A percentile compares a stretch with the other conserved stretches of the same genome.
Conservation (phyloP, 2,113 vertebrate species). For the Camelus bactrianus region DNA sequence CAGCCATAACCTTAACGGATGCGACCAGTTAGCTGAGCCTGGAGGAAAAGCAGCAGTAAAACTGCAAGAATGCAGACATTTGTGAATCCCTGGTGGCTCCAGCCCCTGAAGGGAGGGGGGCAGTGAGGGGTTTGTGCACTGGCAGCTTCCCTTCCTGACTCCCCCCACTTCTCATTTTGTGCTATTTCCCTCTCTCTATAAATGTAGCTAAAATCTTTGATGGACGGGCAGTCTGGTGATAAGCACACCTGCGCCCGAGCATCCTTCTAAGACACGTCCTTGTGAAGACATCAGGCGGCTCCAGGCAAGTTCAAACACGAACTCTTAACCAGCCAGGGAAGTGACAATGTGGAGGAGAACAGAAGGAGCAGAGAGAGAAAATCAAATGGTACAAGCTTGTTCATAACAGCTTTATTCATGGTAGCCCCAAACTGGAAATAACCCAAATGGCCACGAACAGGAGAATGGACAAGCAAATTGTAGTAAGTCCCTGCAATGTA, state of each 20-base stretch:
- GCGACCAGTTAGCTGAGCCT: not conserved
- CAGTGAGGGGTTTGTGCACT: rapidly evolving
- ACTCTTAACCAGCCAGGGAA: not conserved
- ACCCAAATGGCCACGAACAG: not conserved
- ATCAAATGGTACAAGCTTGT: not conserved
- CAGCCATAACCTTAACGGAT: not conserved
- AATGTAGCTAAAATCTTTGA: not conserved
- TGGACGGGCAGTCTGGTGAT: not conserved
- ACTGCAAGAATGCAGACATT: not conserved
- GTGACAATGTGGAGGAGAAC: too few relatives aligned
- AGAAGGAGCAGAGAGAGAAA: not conserved
- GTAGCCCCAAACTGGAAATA: not conserved
- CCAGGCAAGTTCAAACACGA: not conserved
- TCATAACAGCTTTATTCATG: not conserved
- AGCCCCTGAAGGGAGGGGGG: not conserved
- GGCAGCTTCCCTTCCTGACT: not conserved
- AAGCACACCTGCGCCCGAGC: not conserved
- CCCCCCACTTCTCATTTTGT: not conserved
- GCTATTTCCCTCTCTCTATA: not conserved
- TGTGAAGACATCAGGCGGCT: not conserved
- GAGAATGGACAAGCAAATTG: not conserved
- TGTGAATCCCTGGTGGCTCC: not conserved
- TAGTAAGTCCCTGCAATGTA: not conserved
- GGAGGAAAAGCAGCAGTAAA: not conserved
- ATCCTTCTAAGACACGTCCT: not conserved